Percentiles rank a stretch among this genome's conserved stretches.
Evolutionary conservation across 2,113 vertebrate genomes (phyloP).

Genomic region (Xenotilapia caudafasciata): DNA sequence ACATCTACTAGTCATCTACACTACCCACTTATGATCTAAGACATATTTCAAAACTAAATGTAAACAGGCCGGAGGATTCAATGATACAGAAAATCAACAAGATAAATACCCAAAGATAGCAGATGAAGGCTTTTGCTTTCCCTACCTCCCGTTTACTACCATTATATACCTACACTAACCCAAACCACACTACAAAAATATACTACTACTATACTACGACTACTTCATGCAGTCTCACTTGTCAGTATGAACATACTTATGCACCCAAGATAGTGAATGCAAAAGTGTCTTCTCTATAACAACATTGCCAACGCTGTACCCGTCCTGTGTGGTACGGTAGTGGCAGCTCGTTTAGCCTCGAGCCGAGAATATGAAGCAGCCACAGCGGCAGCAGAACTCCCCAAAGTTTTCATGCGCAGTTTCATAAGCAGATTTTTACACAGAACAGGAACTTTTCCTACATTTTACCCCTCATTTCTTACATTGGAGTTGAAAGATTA

Average conservation of each 20-base stretch:
- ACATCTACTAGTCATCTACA: neutral
- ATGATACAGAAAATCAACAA: neutral
- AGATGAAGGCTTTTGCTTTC: neutral
- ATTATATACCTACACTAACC: neutral
- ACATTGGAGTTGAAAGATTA: neutral
- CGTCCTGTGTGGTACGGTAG: fast-evolving
- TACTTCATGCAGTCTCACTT: neutral
- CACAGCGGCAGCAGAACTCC: neutral
- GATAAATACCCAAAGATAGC: fast-evolving
- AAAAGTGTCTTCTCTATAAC: neutral
- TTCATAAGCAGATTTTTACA: neutral
- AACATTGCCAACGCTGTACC: neutral
- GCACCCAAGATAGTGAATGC: neutral
- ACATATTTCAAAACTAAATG: neutral
- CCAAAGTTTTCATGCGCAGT: neutral
- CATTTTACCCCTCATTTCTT: neutral
- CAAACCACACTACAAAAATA: neutral
- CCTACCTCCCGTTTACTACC: fast-evolving
- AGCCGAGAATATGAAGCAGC: neutral
- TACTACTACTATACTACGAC: neutral
- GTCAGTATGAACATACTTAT: neutral
- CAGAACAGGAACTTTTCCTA: neutral
- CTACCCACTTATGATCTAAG: neutral
- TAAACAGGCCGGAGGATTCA: neutral
- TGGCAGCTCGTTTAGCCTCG: neutral